Evolutionary conservation across 2,888 invertebrate genomes (phyloP).

Genomic region (Epistrophe eligans): DNA sequence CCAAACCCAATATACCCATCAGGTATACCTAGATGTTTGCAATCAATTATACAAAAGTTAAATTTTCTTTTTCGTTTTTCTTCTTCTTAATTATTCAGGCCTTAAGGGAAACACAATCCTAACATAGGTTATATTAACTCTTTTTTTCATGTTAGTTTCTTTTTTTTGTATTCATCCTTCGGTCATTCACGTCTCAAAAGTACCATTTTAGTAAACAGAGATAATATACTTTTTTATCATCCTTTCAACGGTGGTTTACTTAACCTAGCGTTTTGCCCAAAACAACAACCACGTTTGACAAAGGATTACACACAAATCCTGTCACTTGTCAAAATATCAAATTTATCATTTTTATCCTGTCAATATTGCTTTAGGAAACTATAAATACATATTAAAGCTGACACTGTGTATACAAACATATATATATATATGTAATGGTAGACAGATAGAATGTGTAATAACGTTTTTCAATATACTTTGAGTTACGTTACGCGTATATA

Average conservation of each 20-base stretch:
- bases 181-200: slow-evolving; percentile 38
- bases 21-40: neutral
- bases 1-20: neutral
- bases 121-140: neutral
- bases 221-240: neutral
- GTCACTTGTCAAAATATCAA: slow-evolving; percentile 54
- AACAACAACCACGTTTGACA: slow-evolving; percentile 9
- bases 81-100: slow-evolving; percentile 23
- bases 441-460: neutral
- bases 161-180: neutral
- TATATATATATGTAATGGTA: neutral
- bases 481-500: neutral
- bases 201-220: slow-evolving; percentile 10
- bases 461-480: neutral
- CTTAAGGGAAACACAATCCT: neutral
- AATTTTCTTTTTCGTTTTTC: neutral
- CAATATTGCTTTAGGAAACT: slow-evolving; percentile 36
- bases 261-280: neutral
- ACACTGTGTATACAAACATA: neutral
- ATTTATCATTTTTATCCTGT: slow-evolving; percentile 56
- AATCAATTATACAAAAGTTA: slow-evolving; percentile 14
- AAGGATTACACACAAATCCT: slow-evolving; percentile 52
- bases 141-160: neutral
- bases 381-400: slow-evolving; percentile 32
- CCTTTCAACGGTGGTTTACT: slow-evolving; percentile 10